Evolutionary conservation across 1,140 invertebrate genomes (phyloP), one percentile per base, ranked within the genome.

Genomic region (Lucilia cuprina): DNA sequence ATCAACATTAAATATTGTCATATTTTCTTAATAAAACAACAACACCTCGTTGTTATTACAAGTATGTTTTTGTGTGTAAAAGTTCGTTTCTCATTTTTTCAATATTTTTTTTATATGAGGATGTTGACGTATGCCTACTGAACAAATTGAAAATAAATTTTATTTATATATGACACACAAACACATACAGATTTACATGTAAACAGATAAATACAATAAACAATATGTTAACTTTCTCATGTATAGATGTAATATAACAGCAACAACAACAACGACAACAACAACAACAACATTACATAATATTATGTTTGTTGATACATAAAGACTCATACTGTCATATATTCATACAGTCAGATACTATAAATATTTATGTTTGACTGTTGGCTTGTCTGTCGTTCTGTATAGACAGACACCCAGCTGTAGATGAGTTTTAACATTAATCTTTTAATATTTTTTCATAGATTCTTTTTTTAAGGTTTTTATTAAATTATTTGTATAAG

Each of bases 1-100:
- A 41, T 78, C 34, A 78, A 78, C 75, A 78, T 41, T 41, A 78
- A 78, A 78, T 78, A 78, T 78, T 78, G 75, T 78, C 75, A 78
- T 47, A 78, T 78, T 78, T 78, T 47, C 35, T 78, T 41, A 41
- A 3, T 77, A 77, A 77, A 17, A n/a, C 74, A 78, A 41, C 75
- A 78, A 78, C 14, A 60, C 14, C 55, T n/a, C 2, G 55, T 60
- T 17, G 14, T 7, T 41, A n/a, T 17, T 60, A 17, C 14, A 60
- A 2, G 55, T 2, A n/a, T 3, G 55, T 17, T 17, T 2, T 17
- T 60, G 14, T 60, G 14, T 60, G 14, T 60, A 0, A 60, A 30
- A 30, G 25, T n/a, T n/a, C 25, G 25, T 30, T 30, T 17, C 2
- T 17, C n/a, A n/a, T 60, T n/a, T 60, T 60, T 60, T 60, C 14